Base-by-base conservation (phyloP, 2,797 vertebrate species). In the Sebastes umbrosus region DNA sequence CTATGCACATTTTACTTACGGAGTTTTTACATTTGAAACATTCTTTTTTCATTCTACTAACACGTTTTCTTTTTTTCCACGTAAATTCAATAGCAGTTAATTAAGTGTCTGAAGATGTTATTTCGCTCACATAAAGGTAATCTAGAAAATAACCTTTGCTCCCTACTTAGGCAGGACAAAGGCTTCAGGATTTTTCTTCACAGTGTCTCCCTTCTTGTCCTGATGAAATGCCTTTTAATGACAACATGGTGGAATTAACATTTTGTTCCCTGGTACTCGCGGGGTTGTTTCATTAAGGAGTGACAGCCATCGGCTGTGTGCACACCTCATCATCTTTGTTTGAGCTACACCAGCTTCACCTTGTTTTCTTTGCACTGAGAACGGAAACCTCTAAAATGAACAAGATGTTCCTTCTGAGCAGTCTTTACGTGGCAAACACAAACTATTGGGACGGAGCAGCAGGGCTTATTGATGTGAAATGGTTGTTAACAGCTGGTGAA, bases 161-260 rank as follows among this genome's bases (percentile, higher is more conserved):
- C 67, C 58, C 52, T 79, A 55, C 85, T 87, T 58, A 72, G 27
- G n/a, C 70, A 60, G 64, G 46, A 88, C 82, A 89, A 87, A 92
- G 80, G 66, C 69, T 50, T 67, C 54, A 32, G n/a, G 36, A 54
- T 78, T 83, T 46, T 86, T 82, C 75, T 80, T 84, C 72, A 43
- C 43, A 13, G n/a, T 60, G 58, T 77, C 63, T 84, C 65, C 74
- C 74, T 80, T 75, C 67, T 69, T 18, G 6, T 68, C 69, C 73
- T 65, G 58, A 80, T 86, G 75, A 90, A 87, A 90, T 77, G 60
- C 52, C 36, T 83, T 87, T 84, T 90, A 82, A 91, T 78, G 79
- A 84, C 59, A 65, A 54, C 31, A 12, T 79, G 68, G 32, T 70
- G 80, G 92, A 91, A 90, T 88, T 63, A 88, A 67, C 50, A 62